phyloP scores from a whole-genome alignment of 2,888 invertebrate species.

The Protodeltote pygarga region DNA sequence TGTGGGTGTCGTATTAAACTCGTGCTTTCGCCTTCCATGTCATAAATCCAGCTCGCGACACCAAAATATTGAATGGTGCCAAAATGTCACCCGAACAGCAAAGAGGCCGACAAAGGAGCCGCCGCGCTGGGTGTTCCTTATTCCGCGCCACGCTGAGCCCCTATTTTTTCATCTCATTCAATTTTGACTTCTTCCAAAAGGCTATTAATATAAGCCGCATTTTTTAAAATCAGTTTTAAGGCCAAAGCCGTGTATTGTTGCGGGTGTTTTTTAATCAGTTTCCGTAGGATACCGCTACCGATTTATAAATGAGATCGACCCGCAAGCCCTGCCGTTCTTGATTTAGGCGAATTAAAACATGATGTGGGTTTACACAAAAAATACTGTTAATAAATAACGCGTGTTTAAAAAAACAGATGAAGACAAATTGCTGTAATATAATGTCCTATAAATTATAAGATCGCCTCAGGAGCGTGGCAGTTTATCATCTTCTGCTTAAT shows the following conservation, averaged over 20 bases:
- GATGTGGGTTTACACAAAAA: constrained; percentile 83
- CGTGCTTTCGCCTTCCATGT: constrained; percentile 75
- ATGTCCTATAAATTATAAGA: constrained; percentile 70
- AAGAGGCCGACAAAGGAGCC: constrained; percentile 83
- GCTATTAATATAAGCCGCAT: constrained; percentile 86
- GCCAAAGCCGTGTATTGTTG: constrained; percentile 82
- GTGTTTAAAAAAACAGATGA: constrained; percentile 78
- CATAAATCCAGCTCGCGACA: constrained; percentile 85
- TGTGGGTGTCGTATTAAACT: constrained; percentile 55
- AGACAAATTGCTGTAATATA: constrained; percentile 79
- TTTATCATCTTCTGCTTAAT: constrained; percentile 40
- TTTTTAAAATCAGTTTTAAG: constrained; percentile 83
- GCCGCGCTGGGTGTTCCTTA: constrained; percentile 85
- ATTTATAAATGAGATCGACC: constrained; percentile 81
- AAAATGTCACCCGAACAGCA: constrained; percentile 84
- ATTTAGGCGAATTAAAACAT: constrained; percentile 82
- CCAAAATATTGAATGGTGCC: constrained; percentile 86
- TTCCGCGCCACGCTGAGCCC: constrained; percentile 78
- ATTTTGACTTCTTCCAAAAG: constrained; percentile 87
- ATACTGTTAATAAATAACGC: constrained; percentile 78
- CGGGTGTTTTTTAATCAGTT: constrained; percentile 83
- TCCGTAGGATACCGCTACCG: constrained; percentile 86
- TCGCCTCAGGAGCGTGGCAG: constrained; percentile 39
- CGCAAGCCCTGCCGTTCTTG: constrained; percentile 72
- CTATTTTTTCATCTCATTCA: constrained; percentile 86